Evolutionary conservation across 2,888 invertebrate species (phyloP).

Genomic region (Dasysyrphus tricinctus): DNA sequence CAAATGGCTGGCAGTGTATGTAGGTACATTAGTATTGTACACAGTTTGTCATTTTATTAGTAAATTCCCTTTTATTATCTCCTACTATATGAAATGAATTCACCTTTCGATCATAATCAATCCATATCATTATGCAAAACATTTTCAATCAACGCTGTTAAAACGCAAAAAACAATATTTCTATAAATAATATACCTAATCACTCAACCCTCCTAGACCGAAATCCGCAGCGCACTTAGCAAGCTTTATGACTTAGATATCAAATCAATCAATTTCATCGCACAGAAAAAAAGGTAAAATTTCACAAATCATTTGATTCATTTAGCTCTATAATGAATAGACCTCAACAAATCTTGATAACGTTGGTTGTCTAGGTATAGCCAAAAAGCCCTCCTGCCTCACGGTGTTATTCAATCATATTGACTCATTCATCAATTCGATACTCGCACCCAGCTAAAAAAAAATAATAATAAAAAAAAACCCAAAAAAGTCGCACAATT

Average conservation of each 20-base stretch:
- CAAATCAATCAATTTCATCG: slow-evolving; percentile 70
- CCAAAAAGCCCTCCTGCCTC: slow-evolving; percentile 44
- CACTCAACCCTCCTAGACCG: slow-evolving; percentile 21
- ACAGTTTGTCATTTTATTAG: background rate
- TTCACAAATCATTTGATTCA: slow-evolving; percentile 71
- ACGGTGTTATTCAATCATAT: slow-evolving; percentile 55
- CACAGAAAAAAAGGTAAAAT: slow-evolving; percentile 27
- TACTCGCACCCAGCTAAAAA: slow-evolving; percentile 2
- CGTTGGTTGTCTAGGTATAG: background rate
- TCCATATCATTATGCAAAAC: slow-evolving; percentile 64
- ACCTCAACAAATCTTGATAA: slow-evolving; percentile 65
- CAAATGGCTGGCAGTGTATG: too few relatives aligned
- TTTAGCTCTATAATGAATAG: slow-evolving; percentile 55
- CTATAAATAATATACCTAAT: slow-evolving; percentile 25
- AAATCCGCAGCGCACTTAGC: background rate
- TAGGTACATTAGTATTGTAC: too few relatives aligned
- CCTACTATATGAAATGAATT: background rate
- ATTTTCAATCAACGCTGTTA: slow-evolving; percentile 51
- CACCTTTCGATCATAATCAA: slow-evolving; percentile 49
- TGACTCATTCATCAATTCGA: slow-evolving; percentile 56
- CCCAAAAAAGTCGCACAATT: slow-evolving; percentile 41
- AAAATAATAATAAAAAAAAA: too few relatives aligned
- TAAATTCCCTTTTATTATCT: slow-evolving; percentile 7
- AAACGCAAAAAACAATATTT: slow-evolving; percentile 7
- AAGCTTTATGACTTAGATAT: slow-evolving; percentile 31